Conservation (phyloP, 1,140 invertebrate species). For the Atopsyche davidsoni region DNA sequence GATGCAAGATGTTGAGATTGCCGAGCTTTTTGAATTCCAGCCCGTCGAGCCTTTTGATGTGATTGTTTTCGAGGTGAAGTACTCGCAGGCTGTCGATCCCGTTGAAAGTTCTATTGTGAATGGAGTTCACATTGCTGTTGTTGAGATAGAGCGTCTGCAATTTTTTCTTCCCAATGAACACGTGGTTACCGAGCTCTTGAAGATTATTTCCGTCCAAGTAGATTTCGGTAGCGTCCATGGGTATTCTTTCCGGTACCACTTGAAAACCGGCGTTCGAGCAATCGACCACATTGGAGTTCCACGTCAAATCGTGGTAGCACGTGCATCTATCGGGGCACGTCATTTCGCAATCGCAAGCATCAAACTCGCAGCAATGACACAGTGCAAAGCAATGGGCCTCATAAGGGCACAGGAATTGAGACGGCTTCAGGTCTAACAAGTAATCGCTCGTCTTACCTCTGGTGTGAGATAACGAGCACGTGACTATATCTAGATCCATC, state of each 20-base stretch:
- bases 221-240: constrained; percentile 86
- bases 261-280: constrained; percentile 72
- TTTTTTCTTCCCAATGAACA: constrained; percentile 83
- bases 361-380: constrained; percentile 87
- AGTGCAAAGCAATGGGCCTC: constrained; percentile 81
- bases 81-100: constrained; percentile 67
- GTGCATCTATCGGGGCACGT: constrained; percentile 81
- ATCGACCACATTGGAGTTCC: constrained; percentile 87
- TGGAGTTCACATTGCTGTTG: constrained; percentile 68
- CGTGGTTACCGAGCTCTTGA: constrained; percentile 72
- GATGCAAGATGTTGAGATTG: constrained; percentile 70
- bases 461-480: constrained; percentile 75
- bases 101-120: constrained; percentile 81
- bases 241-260: constrained; percentile 69
- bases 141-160: constrained; percentile 77
- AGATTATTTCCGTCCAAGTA: constrained; percentile 84
- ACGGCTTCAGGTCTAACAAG: constrained; percentile 68
- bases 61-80: constrained; percentile 76
- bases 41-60: constrained; percentile 66
- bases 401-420: constrained; percentile 82
- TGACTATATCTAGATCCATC: constrained; percentile 78
- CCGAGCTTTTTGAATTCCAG: constrained; percentile 68
- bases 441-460: constrained; percentile 59
- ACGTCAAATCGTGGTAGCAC: constrained; percentile 86
- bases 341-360: constrained; percentile 89